phyloP scores from a whole-genome alignment of 2,113 vertebrate species.

The Gallinago media region DNA sequence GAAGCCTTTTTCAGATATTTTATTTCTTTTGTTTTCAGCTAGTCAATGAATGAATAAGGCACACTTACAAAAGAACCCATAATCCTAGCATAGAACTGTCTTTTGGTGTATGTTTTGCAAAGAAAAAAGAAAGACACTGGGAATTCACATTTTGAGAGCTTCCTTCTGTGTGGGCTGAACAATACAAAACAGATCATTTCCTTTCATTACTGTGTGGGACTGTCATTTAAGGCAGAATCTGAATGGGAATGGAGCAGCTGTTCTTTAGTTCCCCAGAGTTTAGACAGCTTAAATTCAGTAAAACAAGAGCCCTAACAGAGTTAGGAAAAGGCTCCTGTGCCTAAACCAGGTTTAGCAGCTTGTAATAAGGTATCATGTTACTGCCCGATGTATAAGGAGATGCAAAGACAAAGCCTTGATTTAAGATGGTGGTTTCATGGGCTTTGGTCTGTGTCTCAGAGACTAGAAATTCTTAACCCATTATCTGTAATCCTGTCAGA shows the following conservation, averaged over 20 bases:
- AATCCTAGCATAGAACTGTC: not conserved
- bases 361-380: not conserved
- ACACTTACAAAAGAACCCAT: not conserved
- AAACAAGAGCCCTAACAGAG: conserved; percentile 10
- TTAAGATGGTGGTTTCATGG: not conserved
- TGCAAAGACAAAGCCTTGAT: conserved; percentile 45
- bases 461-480: conserved; percentile 13
- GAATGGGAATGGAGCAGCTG: conserved; percentile 3
- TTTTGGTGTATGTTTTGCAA: not conserved
- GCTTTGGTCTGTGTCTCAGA: not conserved
- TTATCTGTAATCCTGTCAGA: conserved; percentile 33
- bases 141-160: not conserved
- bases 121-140: not conserved
- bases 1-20: not conserved
- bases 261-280: not conserved
- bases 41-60: not conserved
- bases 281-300: not conserved
- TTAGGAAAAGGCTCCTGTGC: conserved; percentile 25
- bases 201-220: not conserved
- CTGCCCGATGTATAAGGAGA: conserved; percentile 13
- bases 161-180: conserved; percentile 20
- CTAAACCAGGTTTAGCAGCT: not conserved
- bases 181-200: conserved; percentile 18
- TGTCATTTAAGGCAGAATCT: conserved; percentile 16
- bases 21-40: not conserved